phyloP scores from a whole-genome alignment of 2,113 vertebrate genomes.

The Alouatta palliata region DNA sequence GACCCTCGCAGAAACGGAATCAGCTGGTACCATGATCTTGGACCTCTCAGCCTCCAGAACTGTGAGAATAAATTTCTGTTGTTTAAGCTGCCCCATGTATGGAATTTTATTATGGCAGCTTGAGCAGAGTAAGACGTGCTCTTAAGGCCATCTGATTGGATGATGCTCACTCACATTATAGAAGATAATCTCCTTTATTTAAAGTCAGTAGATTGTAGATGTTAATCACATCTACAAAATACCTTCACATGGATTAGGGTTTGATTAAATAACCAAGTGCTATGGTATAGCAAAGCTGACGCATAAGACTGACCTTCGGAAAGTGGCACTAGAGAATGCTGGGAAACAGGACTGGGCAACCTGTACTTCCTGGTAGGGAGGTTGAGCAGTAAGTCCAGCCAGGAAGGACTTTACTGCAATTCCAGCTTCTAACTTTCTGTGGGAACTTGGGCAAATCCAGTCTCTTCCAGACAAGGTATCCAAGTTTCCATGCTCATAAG shows the following conservation, averaged over 20 bases:
- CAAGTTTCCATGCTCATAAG: neutral
- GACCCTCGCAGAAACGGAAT: neutral
- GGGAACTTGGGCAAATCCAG: too few species aligned
- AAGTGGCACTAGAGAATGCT: neutral
- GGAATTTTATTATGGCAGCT: neutral
- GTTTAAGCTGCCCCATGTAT: neutral
- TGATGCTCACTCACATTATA: neutral
- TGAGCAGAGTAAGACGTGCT: neutral
- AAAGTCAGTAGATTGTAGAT: too few species aligned
- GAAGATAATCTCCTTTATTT: too few species aligned
- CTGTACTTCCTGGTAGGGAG: neutral
- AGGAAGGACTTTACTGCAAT: neutral
- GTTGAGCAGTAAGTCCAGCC: neutral
- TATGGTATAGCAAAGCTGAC: fast-evolving
- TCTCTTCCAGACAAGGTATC: neutral
- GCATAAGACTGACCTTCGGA: neutral
- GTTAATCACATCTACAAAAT: neutral
- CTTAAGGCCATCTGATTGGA: neutral
- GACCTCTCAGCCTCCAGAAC: neutral
- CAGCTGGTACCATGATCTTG: neutral
- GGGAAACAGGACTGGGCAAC: neutral
- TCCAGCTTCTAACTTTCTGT: neutral
- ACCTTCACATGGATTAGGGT: neutral
- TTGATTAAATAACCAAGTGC: too few species aligned
- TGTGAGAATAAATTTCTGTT: neutral